Evolutionary conservation across 1,140 invertebrate genomes (phyloP).

Genomic region (Trachymyrmex septentrionalis): DNA sequence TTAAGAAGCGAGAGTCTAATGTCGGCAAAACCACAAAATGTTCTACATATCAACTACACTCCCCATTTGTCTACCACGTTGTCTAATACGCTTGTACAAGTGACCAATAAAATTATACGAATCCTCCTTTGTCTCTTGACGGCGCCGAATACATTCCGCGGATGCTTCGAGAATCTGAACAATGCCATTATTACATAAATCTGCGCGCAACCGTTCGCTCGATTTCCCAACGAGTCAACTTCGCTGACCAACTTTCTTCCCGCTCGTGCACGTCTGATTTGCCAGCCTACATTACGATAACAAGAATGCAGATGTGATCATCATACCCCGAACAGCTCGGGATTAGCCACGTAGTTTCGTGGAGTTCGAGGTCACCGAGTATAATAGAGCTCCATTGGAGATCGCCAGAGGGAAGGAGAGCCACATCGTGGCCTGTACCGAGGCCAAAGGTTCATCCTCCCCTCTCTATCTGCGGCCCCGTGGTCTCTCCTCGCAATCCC

Average conservation of each 20-base stretch:
- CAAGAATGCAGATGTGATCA: slow-evolving; percentile 42
- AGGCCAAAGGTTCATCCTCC: slow-evolving; percentile 75
- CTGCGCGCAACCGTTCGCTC: neutral
- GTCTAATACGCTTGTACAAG: no score
- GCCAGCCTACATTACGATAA: slow-evolving; percentile 40
- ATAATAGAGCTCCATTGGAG: slow-evolving; percentile 54
- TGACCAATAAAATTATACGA: neutral
- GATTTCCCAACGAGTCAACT: slow-evolving; percentile 1
- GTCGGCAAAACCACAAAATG: neutral
- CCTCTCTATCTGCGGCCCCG: slow-evolving; percentile 15
- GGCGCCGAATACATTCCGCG: neutral
- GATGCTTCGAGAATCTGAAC: slow-evolving; percentile 16
- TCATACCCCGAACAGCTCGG: slow-evolving; percentile 37
- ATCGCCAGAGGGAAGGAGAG: slow-evolving; percentile 67
- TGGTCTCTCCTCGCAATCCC: slow-evolving; percentile 35
- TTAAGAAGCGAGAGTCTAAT: neutral
- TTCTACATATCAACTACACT: neutral
- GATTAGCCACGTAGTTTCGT: slow-evolving; percentile 30
- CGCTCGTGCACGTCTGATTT: neutral
- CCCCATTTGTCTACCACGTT: no score
- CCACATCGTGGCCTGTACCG: slow-evolving; percentile 75
- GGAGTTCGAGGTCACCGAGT: slow-evolving; percentile 70
- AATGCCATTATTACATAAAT: slow-evolving; percentile 46
- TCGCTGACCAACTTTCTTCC: slow-evolving; percentile 45
- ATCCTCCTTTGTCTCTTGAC: neutral